phyloP scores from a whole-genome alignment of 1,140 invertebrate species.

The Drepana arcuata region DNA sequence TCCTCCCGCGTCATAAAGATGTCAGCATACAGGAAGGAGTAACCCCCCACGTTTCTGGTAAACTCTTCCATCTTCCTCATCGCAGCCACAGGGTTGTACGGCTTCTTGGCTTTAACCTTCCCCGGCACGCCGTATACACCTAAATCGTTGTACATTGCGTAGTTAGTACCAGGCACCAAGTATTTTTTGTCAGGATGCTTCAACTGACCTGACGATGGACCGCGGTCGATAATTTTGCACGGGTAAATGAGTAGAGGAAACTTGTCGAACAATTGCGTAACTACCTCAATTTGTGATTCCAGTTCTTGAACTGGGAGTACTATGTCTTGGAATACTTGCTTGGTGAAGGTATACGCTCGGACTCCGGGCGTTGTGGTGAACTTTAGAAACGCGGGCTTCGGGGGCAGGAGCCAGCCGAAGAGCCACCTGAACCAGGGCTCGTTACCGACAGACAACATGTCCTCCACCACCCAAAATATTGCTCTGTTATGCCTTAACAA shows the following conservation, averaged over 20 bases:
- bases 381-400: conserved; percentile 87
- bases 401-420: conserved; percentile 86
- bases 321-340: conserved; percentile 89
- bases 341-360: conserved; percentile 84
- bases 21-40: conserved; percentile 79
- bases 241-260: conserved; percentile 90
- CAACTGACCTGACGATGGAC: conserved; percentile 81
- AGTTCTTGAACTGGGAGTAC: conserved; percentile 81
- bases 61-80: conserved; percentile 69
- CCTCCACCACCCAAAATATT: conserved; percentile 87
- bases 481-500: conserved; percentile 85
- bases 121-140: conserved; percentile 87
- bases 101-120: conserved; percentile 74
- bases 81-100: conserved; percentile 54
- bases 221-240: conserved; percentile 79
- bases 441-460: conserved; percentile 91
- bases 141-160: conserved; percentile 84
- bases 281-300: conserved; percentile 76
- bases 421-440: conserved; percentile 80
- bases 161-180: conserved; percentile 69
- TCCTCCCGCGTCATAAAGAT: conserved; percentile 89
- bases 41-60: conserved; percentile 77
- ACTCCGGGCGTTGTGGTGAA: conserved; percentile 85
- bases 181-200: conserved; percentile 73
- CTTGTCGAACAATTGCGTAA: conserved; percentile 79